Base-by-base conservation (phyloP, 2,888 invertebrate species). In the Hesperia comma region DNA sequence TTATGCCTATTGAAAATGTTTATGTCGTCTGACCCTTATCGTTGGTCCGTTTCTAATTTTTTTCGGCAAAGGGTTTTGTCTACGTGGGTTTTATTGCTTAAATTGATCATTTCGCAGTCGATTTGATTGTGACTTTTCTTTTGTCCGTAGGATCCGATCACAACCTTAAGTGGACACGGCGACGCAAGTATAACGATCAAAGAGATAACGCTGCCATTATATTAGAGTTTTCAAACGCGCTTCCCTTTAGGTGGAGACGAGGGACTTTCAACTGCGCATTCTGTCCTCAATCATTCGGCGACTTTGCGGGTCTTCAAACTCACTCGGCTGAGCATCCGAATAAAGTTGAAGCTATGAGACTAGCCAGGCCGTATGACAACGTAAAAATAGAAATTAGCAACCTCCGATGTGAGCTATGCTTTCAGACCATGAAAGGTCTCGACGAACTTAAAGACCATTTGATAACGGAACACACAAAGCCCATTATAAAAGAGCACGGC, bases 151-250 rank as follows among this genome's bases (percentile, higher is more conserved):
- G 88, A 73, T 71, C 75, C 77, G 79, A 78, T 76, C 74, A 72
- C 77, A 81, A 77, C 73, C 71, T 82, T 71, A 86, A 83, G 79
- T 89, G 88, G 88, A 88, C 79, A 79, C 80, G 85, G 75, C 81
- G 76, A 74, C 84, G 86, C 79, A 86, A 85, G 83, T 88, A 77
- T 82, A 79, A 86, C 73, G 88, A 91, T 82, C 85, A 85, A 74
- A 89, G 90, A 78, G 86, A 86, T 82, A 91, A 92, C 75, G 90
- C 91, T 61, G 85, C 84, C 46, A 78, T 87, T 67, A 84, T 92
- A 64, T 77, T 92, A 68, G 85, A 89, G 75, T 86, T 78, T 76
- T 90, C 91, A 41, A 92, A 88, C 77, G 84, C 79, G 33, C 84
- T 85, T 68, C 92, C 92, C 0, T 92, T 92, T 76, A 81, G 90